Conservation (phyloP, 2,888 invertebrate genomes). For the Sminthurinus aureus region DNA sequence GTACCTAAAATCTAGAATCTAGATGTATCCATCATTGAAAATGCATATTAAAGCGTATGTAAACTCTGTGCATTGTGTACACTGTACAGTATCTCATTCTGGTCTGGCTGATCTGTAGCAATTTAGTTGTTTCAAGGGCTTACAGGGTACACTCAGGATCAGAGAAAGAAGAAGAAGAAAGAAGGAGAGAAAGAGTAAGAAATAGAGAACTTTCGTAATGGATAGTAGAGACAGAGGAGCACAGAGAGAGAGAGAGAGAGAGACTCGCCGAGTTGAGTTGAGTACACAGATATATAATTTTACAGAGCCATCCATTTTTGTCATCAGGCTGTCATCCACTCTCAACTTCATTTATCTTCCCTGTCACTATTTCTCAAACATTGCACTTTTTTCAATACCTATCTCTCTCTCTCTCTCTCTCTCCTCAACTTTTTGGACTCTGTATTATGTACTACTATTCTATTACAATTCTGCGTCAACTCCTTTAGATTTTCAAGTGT, state of each 20-base stretch:
- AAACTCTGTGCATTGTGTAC: neutral
- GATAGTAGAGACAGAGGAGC: neutral
- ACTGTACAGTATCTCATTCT: neutral
- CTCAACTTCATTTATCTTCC: slow-evolving; percentile 60
- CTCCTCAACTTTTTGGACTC: neutral
- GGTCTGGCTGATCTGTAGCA: neutral
- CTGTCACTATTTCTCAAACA: slow-evolving; percentile 59
- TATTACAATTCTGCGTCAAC: too few relatives aligned
- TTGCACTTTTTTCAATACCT: slow-evolving; percentile 50
- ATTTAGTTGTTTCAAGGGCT: neutral
- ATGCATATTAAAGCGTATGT: too few relatives aligned
- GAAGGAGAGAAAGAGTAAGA: neutral
- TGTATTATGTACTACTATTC: too few relatives aligned
- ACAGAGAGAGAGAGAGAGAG: neutral
- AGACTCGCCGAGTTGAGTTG: neutral
- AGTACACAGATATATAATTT: slow-evolving; percentile 4
- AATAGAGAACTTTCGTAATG: neutral
- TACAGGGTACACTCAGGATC: neutral
- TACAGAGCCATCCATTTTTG: slow-evolving; percentile 59
- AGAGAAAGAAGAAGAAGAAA: slow-evolving; percentile 3
- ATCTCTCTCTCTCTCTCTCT: slow-evolving; percentile 23
- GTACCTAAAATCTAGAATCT: neutral
- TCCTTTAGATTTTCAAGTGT: too few relatives aligned
- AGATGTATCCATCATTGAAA: too few relatives aligned
- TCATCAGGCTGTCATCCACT: slow-evolving; percentile 59